Evolutionary conservation across 2,113 vertebrate species (phyloP).

Genomic region (Peucedramus taeniatus): DNA sequence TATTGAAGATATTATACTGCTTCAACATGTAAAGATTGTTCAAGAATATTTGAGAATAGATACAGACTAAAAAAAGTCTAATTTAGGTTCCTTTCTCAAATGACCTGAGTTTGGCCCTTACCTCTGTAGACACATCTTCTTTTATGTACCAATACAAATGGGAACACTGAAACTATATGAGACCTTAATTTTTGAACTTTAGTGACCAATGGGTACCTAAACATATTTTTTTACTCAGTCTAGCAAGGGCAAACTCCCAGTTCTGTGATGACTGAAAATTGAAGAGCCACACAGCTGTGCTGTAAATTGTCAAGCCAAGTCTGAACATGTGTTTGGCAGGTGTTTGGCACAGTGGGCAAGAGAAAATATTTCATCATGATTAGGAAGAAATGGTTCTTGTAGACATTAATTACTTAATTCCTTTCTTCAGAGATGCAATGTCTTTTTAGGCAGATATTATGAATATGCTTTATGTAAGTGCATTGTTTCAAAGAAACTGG

Average conservation of each 20-base stretch:
- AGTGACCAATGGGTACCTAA: background rate
- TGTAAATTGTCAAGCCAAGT: background rate
- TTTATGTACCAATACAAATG: background rate
- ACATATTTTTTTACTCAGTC: background rate
- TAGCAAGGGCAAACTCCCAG: background rate
- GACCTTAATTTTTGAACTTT: background rate
- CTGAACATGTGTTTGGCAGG: background rate
- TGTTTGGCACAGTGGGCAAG: background rate
- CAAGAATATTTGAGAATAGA: background rate
- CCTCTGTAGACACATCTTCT: background rate
- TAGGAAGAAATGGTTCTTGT: background rate
- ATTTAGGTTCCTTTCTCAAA: background rate
- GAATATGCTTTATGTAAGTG: background rate
- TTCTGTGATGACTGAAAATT: background rate
- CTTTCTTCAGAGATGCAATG: background rate
- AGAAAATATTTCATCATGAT: background rate
- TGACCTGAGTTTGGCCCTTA: background rate
- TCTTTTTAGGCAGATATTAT: background rate
- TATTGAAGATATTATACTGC: background rate
- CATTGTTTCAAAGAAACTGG: background rate
- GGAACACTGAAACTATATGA: background rate
- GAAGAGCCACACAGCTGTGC: background rate
- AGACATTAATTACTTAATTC: background rate
- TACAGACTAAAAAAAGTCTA: background rate
- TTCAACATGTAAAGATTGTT: background rate